Conservation (phyloP, 2,888 invertebrate species). For the Lasius platythorax region DNA sequence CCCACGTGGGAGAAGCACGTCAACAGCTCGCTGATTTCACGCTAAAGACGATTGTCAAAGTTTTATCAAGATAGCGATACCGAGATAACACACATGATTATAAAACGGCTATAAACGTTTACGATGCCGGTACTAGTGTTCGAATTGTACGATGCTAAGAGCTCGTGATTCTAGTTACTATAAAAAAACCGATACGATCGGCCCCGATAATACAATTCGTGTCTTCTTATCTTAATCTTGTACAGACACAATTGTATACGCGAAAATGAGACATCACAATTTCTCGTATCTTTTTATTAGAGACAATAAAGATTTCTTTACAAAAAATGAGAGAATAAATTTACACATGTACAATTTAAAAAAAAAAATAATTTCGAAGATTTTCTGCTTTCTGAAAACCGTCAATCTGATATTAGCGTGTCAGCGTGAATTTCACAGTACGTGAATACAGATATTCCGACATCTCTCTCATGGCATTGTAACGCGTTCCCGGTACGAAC, state of each 20-base stretch:
- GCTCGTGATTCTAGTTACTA: not conserved
- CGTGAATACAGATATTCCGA: not conserved
- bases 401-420: not conserved
- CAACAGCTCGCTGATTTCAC: not conserved
- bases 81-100: slow-evolving; percentile 11
- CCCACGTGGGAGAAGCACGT: not conserved
- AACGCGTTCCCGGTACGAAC: not conserved
- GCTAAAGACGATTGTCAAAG: not conserved
- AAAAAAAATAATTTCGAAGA: not conserved
- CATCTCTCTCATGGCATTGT: not conserved
- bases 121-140: not conserved
- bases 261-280: slow-evolving; percentile 13
- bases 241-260: not conserved
- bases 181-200: slow-evolving; percentile 5
- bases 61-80: slow-evolving; percentile 33
- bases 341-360: not conserved
- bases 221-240: slow-evolving; percentile 34
- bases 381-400: not conserved
- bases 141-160: not conserved
- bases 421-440: not conserved
- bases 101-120: not conserved
- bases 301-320: not conserved
- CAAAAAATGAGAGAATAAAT: not conserved
- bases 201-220: not conserved
- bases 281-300: not conserved